These are phyloP conservation scores for Cricetomys ansorgei DNA, from an alignment of 2,113 vertebrate species.

Conservation along the genomic window DNA sequence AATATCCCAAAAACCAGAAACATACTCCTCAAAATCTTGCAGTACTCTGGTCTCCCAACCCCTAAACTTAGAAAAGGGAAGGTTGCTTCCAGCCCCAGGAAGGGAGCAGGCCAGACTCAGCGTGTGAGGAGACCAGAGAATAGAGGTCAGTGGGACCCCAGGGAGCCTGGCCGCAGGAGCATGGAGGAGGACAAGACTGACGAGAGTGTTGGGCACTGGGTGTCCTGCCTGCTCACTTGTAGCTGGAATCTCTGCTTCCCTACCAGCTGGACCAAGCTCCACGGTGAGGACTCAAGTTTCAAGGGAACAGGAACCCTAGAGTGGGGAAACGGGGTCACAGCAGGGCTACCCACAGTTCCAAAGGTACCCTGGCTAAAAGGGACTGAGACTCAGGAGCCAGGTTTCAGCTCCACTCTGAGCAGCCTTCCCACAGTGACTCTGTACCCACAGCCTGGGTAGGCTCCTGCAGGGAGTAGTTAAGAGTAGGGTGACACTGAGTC, in stretches of 20 bases:
- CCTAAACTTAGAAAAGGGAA: neutral
- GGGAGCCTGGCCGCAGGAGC: neutral
- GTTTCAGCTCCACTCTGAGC: neutral
- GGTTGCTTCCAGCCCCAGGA: neutral
- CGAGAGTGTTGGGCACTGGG: neutral
- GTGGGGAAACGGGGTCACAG: fast-evolving
- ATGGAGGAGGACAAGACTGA: fast-evolving
- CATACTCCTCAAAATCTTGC: too few species aligned
- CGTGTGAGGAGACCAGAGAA: neutral
- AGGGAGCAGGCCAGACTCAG: too few species aligned
- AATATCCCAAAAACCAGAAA: too few species aligned
- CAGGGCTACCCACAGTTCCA: neutral
- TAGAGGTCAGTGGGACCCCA: fast-evolving
- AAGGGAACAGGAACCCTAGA: neutral
- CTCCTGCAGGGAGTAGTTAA: fast-evolving
- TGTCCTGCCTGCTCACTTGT: fast-evolving
- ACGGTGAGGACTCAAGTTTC: neutral
- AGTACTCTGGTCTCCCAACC: too few species aligned
- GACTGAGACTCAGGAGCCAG: neutral
- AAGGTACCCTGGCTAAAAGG: neutral
- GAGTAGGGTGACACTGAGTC: neutral
- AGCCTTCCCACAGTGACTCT: neutral
- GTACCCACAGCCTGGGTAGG: neutral
- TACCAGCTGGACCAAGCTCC: neutral
- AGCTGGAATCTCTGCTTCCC: fast-evolving